Evolutionary conservation across 64 coral and sea anemone genomes (phyloP), one percentile per base, ranked within the genome.

Genomic region (Dendrophyllia cribrosa): DNA sequence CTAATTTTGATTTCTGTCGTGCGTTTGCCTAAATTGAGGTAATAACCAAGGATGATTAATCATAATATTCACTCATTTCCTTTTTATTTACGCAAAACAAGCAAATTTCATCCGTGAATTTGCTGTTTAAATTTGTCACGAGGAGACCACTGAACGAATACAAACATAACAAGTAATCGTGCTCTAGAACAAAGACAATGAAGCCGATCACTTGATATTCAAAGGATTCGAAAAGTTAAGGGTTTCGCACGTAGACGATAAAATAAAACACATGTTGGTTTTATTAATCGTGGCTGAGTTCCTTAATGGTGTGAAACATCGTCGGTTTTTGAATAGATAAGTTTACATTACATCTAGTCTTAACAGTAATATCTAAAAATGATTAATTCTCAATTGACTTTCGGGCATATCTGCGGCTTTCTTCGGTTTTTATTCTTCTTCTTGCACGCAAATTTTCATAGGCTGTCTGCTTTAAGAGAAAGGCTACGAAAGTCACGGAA

Each of bases 301-400:
- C 4, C 62, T 67, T 67, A 83, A 67, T 83, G 80, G 61, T 7
- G 80, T 66, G 61, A 66, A 66, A 83, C 66, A 50, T 83, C 60
- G 43, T 62, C 44, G 62, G 43, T 50, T 67, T 82, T 66, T 67
- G 62, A 83, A 43, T 47, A 83, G 80, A 66, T 66, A 83, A 83
- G 80, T 83, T 83, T 83, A 83, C 80, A 82, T 83, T 66, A 50
- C 62, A 67, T 66, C 80, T 23, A 83, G 43, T 62, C 62, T 67
- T 83, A 83, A 83, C 80, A 83, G 62, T 83, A 66, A 83, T 83
- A 83, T 83, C 80, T 83, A 49, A 83, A 67, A 83, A 83, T 83
- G 80, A 83, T 83, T 83, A 83, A 83, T 83, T 83, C 80, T 83
- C 80, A 51, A 83, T 83, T 83, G 80, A 66, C 80, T 83, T 83